A percentile compares a stretch with the other conserved stretches of the same genome.
Conservation (phyloP, 2,888 invertebrate species). For the Amphipyra berbera region DNA sequence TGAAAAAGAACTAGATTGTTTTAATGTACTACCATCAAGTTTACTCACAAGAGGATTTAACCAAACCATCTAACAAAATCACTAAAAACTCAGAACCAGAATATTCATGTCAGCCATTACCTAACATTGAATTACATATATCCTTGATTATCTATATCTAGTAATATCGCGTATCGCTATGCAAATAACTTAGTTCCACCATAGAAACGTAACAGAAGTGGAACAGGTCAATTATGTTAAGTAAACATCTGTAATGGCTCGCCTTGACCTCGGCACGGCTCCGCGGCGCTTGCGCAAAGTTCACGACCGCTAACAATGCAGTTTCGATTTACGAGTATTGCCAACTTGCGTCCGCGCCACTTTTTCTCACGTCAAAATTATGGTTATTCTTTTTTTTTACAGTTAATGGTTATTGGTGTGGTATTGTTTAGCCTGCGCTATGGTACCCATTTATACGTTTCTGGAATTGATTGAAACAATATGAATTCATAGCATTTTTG, state of each 20-base stretch:
- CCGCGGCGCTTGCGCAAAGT: conserved; percentile 53
- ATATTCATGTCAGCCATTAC: too few species aligned
- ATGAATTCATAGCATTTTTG: too few species aligned
- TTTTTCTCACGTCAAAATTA: conserved; percentile 43
- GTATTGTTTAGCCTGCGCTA: conserved; percentile 8
- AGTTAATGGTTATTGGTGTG: background rate
- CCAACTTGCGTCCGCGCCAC: conserved; percentile 29
- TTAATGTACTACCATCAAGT: too few species aligned
- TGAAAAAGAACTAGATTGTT: too few species aligned
- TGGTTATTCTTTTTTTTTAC: conserved; percentile 18
- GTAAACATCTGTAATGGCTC: conserved; percentile 47
- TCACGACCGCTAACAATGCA: conserved; percentile 65
- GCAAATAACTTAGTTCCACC: background rate
- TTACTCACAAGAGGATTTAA: too few species aligned
- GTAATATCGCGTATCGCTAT: too few species aligned
- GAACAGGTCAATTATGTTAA: conserved; percentile 48
- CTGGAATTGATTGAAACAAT: too few species aligned
- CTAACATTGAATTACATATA: too few species aligned
- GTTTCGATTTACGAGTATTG: conserved; percentile 47
- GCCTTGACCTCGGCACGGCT: conserved; percentile 56
- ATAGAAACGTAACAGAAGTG: conserved; percentile 28
- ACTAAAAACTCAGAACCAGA: too few species aligned
- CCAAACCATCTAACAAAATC: too few species aligned
- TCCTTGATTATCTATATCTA: too few species aligned
- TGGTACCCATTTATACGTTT: too few species aligned